Evolutionary conservation across 2,113 vertebrate species (phyloP), one percentile per base, ranked within the genome.

Genomic region (Cynoglossus semilaevis): DNA sequence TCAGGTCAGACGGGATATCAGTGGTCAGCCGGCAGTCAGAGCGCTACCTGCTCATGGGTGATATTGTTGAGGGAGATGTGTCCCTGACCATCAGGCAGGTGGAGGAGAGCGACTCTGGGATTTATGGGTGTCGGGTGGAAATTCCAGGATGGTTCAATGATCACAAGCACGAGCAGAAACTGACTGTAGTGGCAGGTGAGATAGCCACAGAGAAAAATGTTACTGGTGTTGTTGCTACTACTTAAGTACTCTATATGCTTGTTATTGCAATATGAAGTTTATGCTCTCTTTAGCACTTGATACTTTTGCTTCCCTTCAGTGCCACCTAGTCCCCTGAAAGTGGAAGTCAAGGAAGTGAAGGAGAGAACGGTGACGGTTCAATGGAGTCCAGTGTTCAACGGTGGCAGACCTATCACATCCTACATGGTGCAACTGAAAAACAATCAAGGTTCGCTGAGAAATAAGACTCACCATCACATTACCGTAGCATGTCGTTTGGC

Each of bases 91-190:
- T 90, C 58, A 72, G 38, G 48, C 72, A 75, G 4, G 67, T 72
- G 0, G 46, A 56, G 19, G 74, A 86, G 54, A 51, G 47, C 0
- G 89, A 90, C 77, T 68, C 83, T 0, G 89, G 89, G 22, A 57
- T 1, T 1, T 90, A 89, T 0, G 88, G 89, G 54, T 90, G 89
- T 42, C 83, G 89, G 8, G 86, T 89, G 74, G 72, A 85, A 0
- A 75, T 90, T 67, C 87, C 85, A 0, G 89, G 88, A 64, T 83
- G 70, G 83, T 90, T 90, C 70, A 90, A 90, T 43, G 89, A 90
- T 19, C 67, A 64, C 34, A 90, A 88, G 76, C 64, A 63, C 15
- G 43, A 87, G 8, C 0, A 88, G 9, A 72, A 14, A 22, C 77
- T 94, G 45, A 69, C n/a, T 1, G 72, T 94, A 15, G 36, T 9